These are phyloP conservation scores for Luehdorfia chinensis DNA, from an alignment of 1,140 invertebrate genomes.

Conservation along the genomic window DNA sequence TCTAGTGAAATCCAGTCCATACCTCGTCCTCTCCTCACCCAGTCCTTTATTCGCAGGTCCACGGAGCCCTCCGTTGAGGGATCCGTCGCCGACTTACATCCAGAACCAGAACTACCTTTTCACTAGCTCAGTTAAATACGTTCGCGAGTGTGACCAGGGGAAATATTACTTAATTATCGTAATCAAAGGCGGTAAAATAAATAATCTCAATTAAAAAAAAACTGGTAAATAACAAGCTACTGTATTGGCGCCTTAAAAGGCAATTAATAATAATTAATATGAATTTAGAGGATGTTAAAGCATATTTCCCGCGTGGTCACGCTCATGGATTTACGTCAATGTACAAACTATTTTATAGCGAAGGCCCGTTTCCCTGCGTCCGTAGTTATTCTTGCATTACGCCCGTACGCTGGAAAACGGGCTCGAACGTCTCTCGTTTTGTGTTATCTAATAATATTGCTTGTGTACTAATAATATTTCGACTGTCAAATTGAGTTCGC, in stretches of 20 bases:
- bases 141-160: conserved; percentile 18
- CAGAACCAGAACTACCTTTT: neutral
- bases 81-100: neutral
- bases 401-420: neutral
- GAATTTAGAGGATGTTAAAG: too few relatives aligned
- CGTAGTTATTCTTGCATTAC: neutral
- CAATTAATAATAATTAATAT: too few relatives aligned
- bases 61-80: conserved; percentile 22
- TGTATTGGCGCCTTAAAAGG: too few relatives aligned
- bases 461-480: too few relatives aligned
- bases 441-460: neutral
- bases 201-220: too few relatives aligned
- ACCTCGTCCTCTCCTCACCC: conserved; percentile 5
- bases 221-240: too few relatives aligned
- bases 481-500: neutral
- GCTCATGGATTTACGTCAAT: neutral
- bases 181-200: too few relatives aligned
- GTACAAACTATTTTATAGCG: neutral
- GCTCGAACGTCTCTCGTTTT: neutral
- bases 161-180: too few relatives aligned
- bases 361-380: neutral
- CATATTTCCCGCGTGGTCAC: neutral
- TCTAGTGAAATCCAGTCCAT: conserved; percentile 6
- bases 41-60: conserved; percentile 25
- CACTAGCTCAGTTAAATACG: neutral